Base-by-base conservation (phyloP, 2,888 invertebrate genomes). In the Chalcosyrphus nemorum region DNA sequence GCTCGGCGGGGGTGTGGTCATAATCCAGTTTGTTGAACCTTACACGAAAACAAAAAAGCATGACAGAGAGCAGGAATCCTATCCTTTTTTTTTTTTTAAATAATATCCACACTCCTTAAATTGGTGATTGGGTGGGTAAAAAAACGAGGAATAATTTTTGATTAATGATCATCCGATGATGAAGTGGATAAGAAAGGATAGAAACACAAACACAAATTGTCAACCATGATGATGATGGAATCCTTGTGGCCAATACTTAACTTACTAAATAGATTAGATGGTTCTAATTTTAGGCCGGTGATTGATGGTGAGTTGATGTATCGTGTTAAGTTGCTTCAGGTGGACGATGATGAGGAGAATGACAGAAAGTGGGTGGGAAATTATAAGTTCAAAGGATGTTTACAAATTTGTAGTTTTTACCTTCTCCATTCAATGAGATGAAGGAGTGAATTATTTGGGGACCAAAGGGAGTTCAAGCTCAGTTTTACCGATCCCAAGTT, bases 151-250 rank as follows among this genome's bases (percentile, higher is more conserved):
- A 54, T 13, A 29, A 66, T 54, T 57, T 81, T 63, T 81, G 81
- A 81, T 81, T 76, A 81, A 81, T 70, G 75, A 76, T 57, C 35
- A 54, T 13, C 38, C 17, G 29, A 56, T 75, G 75, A 81, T 75
- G 61, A 75, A 75, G 75, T 63, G 68, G 57, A 65, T 56, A 29
- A 59, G 19, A 13, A 15, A 41, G 63, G 21, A 72, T 41, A 7
- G 17, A 4, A 63, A 52, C 66, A 66, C 65, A 74, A 81, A 75
- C 54, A 68, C 54, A 61, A 56, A 68, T 61, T 56, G 57, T 56
- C 47, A 17, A 57, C 17, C 19, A 50, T 19, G 50, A 43, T 61
- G 41, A 52, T 35, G 63, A 56, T 17, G 11, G 4, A 56, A 21
- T 19, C 15, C 29, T 32, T 24, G n/a, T n/a, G 15, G 45, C 19